Percentiles rank a stretch among this genome's conserved stretches.
These are phyloP conservation scores for Synanthedon vespiformis DNA, from an alignment of 2,888 invertebrate species.

Conservation along the genomic window DNA sequence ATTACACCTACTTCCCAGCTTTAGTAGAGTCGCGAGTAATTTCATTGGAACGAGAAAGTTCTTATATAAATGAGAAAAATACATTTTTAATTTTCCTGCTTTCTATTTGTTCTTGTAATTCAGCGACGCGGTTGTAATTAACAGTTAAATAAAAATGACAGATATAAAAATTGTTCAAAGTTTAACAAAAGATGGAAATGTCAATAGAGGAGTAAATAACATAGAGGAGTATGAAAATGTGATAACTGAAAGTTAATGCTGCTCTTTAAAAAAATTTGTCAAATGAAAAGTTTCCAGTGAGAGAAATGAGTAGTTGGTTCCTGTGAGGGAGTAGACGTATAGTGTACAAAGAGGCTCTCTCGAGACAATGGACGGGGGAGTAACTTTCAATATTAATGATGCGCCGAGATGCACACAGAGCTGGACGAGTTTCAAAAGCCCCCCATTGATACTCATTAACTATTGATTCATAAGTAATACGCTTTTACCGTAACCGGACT, in stretches of 20 bases:
- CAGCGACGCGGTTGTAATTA: background rate
- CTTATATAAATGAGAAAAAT: slow-evolving; percentile 8
- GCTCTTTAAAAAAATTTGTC: slow-evolving; percentile 22
- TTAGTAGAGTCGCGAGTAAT: slow-evolving; percentile 9
- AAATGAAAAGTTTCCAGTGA: slow-evolving; percentile 42
- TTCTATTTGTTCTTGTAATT: slow-evolving; percentile 3
- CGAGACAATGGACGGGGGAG: slow-evolving; percentile 56
- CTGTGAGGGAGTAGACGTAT: slow-evolving; percentile 38
- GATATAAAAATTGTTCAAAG: background rate
- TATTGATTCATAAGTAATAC: slow-evolving; percentile 70
- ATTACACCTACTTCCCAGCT: slow-evolving; percentile 8
- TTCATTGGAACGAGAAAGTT: slow-evolving; percentile 9
- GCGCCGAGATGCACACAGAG: slow-evolving; percentile 59
- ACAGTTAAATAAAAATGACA: background rate
- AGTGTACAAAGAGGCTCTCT: slow-evolving; percentile 57
- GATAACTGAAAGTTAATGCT: no score
- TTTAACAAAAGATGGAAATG: background rate
- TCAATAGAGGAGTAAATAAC: background rate
- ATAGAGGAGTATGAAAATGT: no score
- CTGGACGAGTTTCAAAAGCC: slow-evolving; percentile 53
- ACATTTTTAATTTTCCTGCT: slow-evolving; percentile 6
- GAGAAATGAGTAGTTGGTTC: slow-evolving; percentile 60
- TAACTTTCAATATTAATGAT: slow-evolving; percentile 68
- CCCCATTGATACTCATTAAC: slow-evolving; percentile 66
- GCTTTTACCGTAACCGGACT: slow-evolving; percentile 47